Conservation (phyloP, 2,888 invertebrate genomes). For the Anthrax anthrax region DNA sequence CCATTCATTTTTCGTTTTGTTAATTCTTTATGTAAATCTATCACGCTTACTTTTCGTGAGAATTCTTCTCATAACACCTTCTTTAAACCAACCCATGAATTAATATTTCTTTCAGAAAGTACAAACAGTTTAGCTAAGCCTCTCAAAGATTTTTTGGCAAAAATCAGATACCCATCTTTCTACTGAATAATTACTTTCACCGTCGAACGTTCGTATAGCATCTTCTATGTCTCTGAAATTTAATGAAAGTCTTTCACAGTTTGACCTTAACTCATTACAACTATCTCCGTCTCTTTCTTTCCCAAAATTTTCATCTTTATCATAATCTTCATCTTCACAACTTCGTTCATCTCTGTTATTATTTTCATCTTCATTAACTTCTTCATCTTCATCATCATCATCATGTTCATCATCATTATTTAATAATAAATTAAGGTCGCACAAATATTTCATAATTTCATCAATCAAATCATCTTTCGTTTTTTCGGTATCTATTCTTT, state of each 20-base stretch:
- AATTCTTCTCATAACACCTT: not conserved
- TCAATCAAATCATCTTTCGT: too few species aligned
- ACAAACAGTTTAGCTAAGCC: not conserved
- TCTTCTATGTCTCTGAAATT: constrained; percentile 2
- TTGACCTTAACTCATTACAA: too few species aligned
- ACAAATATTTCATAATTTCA: too few species aligned
- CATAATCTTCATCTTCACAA: too few species aligned
- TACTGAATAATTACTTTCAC: not conserved
- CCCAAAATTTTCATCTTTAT: too few species aligned
- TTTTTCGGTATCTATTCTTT: too few species aligned
- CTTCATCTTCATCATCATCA: too few species aligned
- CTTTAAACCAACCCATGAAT: not conserved
- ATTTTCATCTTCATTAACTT: too few species aligned
- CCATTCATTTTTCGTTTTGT: not conserved
- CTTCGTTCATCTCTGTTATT: too few species aligned
- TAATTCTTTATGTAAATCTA: not conserved
- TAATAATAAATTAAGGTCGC: too few species aligned
- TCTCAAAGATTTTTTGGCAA: constrained; percentile 1
- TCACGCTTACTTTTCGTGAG: not conserved
- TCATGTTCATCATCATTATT: too few species aligned
- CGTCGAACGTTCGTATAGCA: not conserved
- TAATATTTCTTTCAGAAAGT: not conserved
- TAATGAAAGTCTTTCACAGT: not conserved
- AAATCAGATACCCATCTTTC: not conserved
- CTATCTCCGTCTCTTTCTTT: too few species aligned